These are phyloP conservation scores for Numenius phaeopus DNA, from an alignment of 2,797 vertebrate genomes.

Conservation along the genomic window DNA sequence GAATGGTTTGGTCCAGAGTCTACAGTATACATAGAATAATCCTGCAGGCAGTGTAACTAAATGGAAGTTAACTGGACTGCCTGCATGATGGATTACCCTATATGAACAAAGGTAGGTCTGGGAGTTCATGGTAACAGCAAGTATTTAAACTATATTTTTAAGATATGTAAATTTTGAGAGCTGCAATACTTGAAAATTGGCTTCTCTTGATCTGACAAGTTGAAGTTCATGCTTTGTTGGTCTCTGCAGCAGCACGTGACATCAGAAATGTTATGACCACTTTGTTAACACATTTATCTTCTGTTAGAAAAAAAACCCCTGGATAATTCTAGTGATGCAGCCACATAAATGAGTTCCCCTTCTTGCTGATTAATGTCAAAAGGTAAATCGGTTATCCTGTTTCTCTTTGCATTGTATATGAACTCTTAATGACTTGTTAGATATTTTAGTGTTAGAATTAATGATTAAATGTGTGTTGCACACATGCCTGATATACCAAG, in stretches of 20 bases:
- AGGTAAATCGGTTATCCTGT: not conserved
- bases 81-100: not conserved
- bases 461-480: not conserved
- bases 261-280: constrained; percentile 24
- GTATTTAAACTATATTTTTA: constrained; percentile 8
- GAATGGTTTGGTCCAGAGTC: not conserved
- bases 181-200: constrained; percentile 31
- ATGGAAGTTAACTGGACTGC: not conserved
- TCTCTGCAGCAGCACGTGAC: constrained; percentile 12
- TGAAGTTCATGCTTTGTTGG: constrained; percentile 42
- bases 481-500: not conserved
- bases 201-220: constrained; percentile 37
- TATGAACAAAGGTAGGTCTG: not conserved
- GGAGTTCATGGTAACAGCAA: not conserved
- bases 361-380: not conserved
- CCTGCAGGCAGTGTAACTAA: not conserved
- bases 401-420: not conserved
- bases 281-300: constrained; percentile 68
- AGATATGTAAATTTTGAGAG: not conserved
- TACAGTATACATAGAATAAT: not conserved
- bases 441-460: not conserved
- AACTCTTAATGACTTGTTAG: not conserved
- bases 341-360: not conserved
- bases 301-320: not conserved
- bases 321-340: not conserved